Evolutionary conservation across 2,888 invertebrate species (phyloP), one percentile per base, ranked within the genome.

Genomic region (Xylophagus ater): DNA sequence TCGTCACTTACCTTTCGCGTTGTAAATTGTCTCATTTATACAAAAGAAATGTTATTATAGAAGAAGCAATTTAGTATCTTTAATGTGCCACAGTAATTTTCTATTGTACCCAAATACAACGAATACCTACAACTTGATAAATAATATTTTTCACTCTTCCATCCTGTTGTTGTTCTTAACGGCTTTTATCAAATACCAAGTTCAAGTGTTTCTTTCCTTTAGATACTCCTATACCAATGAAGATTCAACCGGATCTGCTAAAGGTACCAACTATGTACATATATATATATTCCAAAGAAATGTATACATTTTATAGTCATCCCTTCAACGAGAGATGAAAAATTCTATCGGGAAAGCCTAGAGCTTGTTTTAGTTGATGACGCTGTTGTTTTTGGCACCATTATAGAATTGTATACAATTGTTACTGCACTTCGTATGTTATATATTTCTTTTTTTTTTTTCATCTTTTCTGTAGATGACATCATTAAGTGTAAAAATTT

Each of bases 401-500:
- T 31, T 37, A 31, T 31, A 17, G 8, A 24, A 36, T 29, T 36
- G 28, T 36, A 24, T 24, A 29, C 31, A 24, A 37, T 37, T 37
- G 37, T 37, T 37, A 31, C 31, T n/a, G n/a, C n/a, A n/a, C n/a
- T n/a, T n/a, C n/a, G n/a, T n/a, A n/a, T n/a, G n/a, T n/a, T n/a
- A n/a, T n/a, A n/a, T n/a, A n/a, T n/a, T n/a, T n/a, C n/a, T n/a
- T n/a, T 37, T 31, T 30, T 31, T 30, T 31, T 31, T 31, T 37
- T 37, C 37, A 18, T 31, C 31, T 31, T 37, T 20, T 23, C 23
- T 37, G 37, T 31, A 37, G 37, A 37, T 37, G 37, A 37, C 37
- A 37, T 37, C 37, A 37, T 37, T 37, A 37, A 37, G 37, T 37
- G 37, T 31, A 37, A 37, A 37, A 37, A 37, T 37, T 37, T 37